Percentiles rank a stretch among this genome's conserved stretches.
phyloP scores from a whole-genome alignment of 2,113 vertebrate genomes.

The Peromyscus polionotus region DNA sequence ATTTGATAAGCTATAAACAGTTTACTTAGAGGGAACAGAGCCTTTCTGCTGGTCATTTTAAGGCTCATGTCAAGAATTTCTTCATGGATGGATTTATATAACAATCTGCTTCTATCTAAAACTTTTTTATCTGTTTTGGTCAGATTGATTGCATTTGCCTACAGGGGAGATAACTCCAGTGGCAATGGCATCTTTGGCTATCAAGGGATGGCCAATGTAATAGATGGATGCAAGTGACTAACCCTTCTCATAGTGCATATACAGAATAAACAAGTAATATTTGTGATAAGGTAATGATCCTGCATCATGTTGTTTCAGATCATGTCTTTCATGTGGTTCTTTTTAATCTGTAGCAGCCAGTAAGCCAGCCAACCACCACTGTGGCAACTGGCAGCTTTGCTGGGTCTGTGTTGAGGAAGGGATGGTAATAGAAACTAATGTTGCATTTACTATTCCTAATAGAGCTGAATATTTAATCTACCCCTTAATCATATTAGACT shows the following conservation, averaged over 20 bases:
- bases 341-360: conserved; percentile 5
- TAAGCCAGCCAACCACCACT: background rate
- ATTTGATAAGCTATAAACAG: conserved; percentile 59
- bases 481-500: conserved; percentile 66
- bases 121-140: background rate
- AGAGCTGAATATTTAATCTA: conserved; percentile 76
- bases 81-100: conserved; percentile 32
- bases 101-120: background rate
- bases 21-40: conserved; percentile 1
- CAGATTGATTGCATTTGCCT: background rate
- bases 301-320: background rate
- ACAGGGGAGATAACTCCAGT: background rate
- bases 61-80: conserved; percentile 28
- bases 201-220: background rate
- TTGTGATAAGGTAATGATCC: background rate
- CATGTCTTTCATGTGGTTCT: background rate
- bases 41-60: background rate
- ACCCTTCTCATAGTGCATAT: background rate
- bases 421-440: conserved; percentile 31
- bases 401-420: background rate
- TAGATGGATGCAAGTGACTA: background rate
- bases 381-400: background rate
- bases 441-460: conserved; percentile 21
- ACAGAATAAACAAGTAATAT: background rate
- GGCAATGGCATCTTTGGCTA: background rate